Base-by-base conservation (phyloP, 2,113 vertebrate genomes). In the Psilopsiagon aurifrons region DNA sequence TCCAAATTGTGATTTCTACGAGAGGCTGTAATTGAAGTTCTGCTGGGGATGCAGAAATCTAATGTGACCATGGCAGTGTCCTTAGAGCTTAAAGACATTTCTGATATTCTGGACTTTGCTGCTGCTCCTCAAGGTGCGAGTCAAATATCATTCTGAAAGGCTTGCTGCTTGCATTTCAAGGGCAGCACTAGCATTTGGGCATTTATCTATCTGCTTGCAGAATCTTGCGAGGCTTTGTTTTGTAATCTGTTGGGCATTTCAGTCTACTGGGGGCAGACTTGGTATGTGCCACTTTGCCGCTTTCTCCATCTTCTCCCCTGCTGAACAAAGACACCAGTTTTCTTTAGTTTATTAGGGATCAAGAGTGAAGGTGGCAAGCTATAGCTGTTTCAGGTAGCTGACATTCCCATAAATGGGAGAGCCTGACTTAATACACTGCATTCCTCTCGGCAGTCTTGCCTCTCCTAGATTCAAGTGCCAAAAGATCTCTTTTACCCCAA, bases 341-440 rank as follows among this genome's bases (percentile, higher is more conserved):
- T 62, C 51, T 92, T 68, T 49, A 31, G 29, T 39, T 43, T 76
- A 0, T 63, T 25, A 29, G 18, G 51, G 22, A 28, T 60, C 1
- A 4, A 17, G 27, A 66, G 47, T 41, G n/a, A 60, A 57, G 66
- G 5, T 31, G 49, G n/a, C 43, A 93, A 66, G 22, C 79, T 93
- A 12, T 24, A 75, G 57, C 27, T 5, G 0, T 44, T 85, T 35
- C 22, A 25, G 49, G 35, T 19, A 57, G 83, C 44, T 66, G 60
- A 47, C 17, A 10, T n/a, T 79, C 18, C 62, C 9, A 0, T 17
- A 33, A 78, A 11, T 25, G 57, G 44, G 35, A 73, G 29, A 89
- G 35, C 47, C 46, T 88, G n/a, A 27, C 0, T 1, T 64, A 28
- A 20, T 28, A 49, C 5, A 0, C 2, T 13, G 43, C 5, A 5